Base-by-base conservation (phyloP, 2,888 invertebrate genomes). In the Griposia aprilina region DNA sequence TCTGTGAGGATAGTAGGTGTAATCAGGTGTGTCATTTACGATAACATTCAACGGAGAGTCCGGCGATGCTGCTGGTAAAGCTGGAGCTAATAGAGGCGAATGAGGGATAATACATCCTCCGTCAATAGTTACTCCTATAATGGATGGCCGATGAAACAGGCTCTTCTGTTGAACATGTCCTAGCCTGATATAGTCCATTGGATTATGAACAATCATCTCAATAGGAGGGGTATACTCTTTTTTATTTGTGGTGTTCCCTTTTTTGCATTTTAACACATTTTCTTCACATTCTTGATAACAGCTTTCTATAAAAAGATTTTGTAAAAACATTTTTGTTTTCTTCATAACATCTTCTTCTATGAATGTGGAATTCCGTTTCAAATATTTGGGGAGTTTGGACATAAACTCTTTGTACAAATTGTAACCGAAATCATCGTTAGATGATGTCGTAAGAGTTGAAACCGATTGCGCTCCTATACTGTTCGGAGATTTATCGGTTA, bases 1-100 rank as follows among this genome's bases (percentile, higher is more conserved):
- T 89, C 90, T 93, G 85, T 96, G 96, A 20, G 96, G 95, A 82
- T 93, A 96, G 85, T 92, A 96, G 60, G 89, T 88, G 87, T 95
- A 95, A 74, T 95, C 93, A 13, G 96, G 96, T n/a, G 95, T 94
- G 65, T 93, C 91, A 69, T 88, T 88, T 57, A 90, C 70, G 23
- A 86, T 81, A 52, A 88, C 83, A 50, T 74, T 82, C n/a, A 78
- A 63, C 8, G 81, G 80, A n/a, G 87, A 71, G 45, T 82, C 79
- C 4, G 75, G 74, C 50, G 85, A 80, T 11, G 41, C 50, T 41
- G 70, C 55, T 45, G 80, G 74, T 60, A 76, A 85, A 10, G 85
- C 67, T 11, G 77, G 70, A 36, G 75, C 62, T 26, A 81, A 74
- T 66, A 66, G 26, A 20, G 74, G 76, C 8, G 85, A 76, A n/a